Conservation (phyloP, 2,797 vertebrate genomes). For the Coregonus suidteri region DNA sequence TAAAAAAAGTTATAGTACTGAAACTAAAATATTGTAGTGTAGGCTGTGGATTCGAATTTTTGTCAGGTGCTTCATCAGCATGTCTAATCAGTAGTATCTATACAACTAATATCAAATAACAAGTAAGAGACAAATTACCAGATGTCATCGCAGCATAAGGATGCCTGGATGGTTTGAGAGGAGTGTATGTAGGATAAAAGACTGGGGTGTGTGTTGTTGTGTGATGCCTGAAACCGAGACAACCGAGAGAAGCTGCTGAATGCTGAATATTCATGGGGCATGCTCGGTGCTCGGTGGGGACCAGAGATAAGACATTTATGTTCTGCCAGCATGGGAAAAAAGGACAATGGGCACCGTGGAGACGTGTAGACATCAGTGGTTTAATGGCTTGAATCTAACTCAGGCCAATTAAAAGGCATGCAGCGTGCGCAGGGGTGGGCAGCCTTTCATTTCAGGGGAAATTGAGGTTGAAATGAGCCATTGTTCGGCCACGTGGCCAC, state of each 20-base stretch:
- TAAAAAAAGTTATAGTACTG: not conserved
- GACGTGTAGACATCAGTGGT: slow-evolving; percentile 73
- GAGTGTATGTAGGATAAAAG: slow-evolving; percentile 45
- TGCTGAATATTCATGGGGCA: slow-evolving; percentile 74
- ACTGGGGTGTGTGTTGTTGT: slow-evolving; percentile 27
- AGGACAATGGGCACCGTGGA: slow-evolving; percentile 47
- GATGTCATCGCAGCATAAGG: slow-evolving; percentile 59
- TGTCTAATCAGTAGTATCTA: too few relatives aligned
- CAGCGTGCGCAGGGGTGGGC: slow-evolving; percentile 66
- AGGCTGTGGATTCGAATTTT: not conserved
- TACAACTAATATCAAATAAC: not conserved
- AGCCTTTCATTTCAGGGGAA: slow-evolving; percentile 79
- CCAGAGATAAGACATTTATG: slow-evolving; percentile 67
- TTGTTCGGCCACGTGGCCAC: slow-evolving; percentile 72
- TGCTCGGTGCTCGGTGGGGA: slow-evolving; percentile 43
- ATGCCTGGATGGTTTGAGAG: slow-evolving; percentile 52
- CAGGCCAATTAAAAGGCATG: slow-evolving; percentile 76
- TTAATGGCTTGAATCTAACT: slow-evolving; percentile 82
- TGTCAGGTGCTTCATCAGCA: not conserved
- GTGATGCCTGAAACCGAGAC: slow-evolving; percentile 54
- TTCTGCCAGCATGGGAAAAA: slow-evolving; percentile 54
- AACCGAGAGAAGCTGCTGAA: slow-evolving; percentile 28
- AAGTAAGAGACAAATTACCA: slow-evolving; percentile 56
- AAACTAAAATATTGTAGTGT: not conserved
- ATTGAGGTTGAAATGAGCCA: slow-evolving; percentile 82